Evolutionary conservation across 35 echinoderm and acorn worm genomes (phyloP).

Genomic region (Lytechinus pictus): DNA sequence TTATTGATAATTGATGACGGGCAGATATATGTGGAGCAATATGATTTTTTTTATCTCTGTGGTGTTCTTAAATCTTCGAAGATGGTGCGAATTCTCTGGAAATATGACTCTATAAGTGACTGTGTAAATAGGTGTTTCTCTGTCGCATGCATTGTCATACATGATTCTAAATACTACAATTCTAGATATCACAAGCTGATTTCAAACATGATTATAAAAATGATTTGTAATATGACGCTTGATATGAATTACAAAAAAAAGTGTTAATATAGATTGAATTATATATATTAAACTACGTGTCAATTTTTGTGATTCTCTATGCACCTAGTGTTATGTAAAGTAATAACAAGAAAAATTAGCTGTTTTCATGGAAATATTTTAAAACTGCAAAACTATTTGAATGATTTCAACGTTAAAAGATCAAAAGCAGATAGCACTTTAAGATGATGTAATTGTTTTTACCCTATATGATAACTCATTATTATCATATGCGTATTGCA

Average conservation of each 20-base stretch:
- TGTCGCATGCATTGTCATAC: neutral
- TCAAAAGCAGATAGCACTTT: too few relatives aligned
- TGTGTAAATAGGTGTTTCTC: neutral
- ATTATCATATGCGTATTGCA: too few relatives aligned
- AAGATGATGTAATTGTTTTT: too few relatives aligned
- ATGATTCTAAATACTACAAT: neutral
- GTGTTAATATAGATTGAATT: neutral
- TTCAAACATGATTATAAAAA: conserved; percentile 39
- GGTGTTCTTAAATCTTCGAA: neutral
- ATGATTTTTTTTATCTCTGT: neutral
- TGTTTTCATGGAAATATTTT: too few relatives aligned
- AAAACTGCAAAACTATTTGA: too few relatives aligned
- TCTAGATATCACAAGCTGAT: conserved; percentile 5
- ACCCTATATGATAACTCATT: too few relatives aligned
- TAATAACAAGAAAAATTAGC: too few relatives aligned
- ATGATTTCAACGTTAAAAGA: too few relatives aligned
- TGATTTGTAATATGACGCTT: conserved; percentile 31
- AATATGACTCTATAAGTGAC: too few relatives aligned
- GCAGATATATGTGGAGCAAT: neutral
- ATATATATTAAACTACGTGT: neutral
- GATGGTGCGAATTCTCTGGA: neutral
- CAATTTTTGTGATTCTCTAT: neutral
- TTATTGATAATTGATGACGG: neutral
- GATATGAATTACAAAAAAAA: neutral
- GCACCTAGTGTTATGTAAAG: neutral